Evolutionary conservation across 2,113 vertebrate genomes (phyloP).

Genomic region (Holacanthus passer): DNA sequence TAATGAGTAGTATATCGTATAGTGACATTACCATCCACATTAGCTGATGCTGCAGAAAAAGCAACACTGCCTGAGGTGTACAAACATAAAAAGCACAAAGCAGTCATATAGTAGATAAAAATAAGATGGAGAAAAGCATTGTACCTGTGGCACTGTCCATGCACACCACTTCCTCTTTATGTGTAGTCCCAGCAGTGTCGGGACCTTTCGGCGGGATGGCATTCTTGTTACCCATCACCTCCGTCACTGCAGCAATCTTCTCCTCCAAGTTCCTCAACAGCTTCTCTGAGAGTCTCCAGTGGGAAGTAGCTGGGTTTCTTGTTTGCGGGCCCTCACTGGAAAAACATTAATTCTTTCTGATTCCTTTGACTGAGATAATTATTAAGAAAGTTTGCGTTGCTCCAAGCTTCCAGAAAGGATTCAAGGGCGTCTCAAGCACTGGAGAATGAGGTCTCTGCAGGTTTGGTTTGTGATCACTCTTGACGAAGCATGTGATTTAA

Average conservation of each 20-base stretch:
- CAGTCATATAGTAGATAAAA: background rate
- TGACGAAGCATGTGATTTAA: constrained; percentile 66
- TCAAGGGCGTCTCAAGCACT: background rate
- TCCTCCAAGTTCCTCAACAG: constrained; percentile 18
- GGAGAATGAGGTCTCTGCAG: constrained; percentile 18
- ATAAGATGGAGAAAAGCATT: background rate
- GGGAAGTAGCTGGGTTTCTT: constrained; percentile 14
- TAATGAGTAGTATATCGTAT: background rate
- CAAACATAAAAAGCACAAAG: background rate
- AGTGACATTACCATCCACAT: background rate
- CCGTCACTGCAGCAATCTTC: constrained; percentile 22
- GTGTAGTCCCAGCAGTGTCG: constrained; percentile 17
- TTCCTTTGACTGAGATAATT: constrained; percentile 27
- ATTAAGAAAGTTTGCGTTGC: constrained; percentile 4
- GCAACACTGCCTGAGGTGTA: background rate
- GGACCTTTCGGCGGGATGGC: constrained; percentile 38
- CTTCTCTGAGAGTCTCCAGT: constrained; percentile 30
- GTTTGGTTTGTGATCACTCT: constrained; percentile 32
- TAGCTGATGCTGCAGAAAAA: constrained; percentile 1
- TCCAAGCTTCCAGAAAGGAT: background rate
- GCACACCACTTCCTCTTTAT: constrained; percentile 6
- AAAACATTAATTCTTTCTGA: constrained; percentile 1
- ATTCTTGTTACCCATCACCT: constrained; percentile 73
- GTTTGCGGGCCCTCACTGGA: constrained; percentile 19
- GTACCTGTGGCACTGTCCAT: constrained; percentile 53